Evolutionary conservation across 2,113 vertebrate genomes (phyloP), one percentile per base, ranked within the genome.

Genomic region (Columba janthina): DNA sequence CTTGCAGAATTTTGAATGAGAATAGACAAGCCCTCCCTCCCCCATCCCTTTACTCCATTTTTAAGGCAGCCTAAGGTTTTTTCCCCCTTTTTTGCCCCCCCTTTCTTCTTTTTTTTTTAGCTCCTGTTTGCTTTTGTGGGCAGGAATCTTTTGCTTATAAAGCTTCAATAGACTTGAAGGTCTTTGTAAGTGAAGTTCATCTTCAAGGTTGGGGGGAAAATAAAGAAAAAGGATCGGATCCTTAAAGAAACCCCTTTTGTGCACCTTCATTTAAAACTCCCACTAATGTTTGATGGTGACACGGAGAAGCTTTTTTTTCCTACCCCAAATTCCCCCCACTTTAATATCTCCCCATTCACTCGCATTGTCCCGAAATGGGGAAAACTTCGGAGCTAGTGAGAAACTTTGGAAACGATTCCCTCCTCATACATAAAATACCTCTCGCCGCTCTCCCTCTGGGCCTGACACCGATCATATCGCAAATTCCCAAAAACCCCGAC

Each of bases 121-220:
- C 95, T 88, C 94, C 96, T 97, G 97, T 98, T 98, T 97, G 98
- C 98, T 98, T 97, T 98, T 98, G 98, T 98, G 96, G 96, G 91
- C 85, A 94, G 95, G 97, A 98, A 96, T 97, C 98, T 97, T 89
- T 98, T 89, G 73, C 96, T 97, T 98, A 90, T 96, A 94, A 97
- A 95, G 97, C 96, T 94, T 98, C 98, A 98, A 98, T 97, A 96
- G 97, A 98, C 97, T 96, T 91, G 89, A 86, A 90, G 81, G 95
- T 97, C 97, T 98, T 98, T 98, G 96, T 96, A 88, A 95, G 66
- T 98, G 98, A 98, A 99, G 98, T 99, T 99, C 99, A 99, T 98
- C 98, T 98, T 98, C 98, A 99, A 99, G 98, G 98, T 98, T 98
- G 96, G 93, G 71, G 81, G 16, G 11, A 50, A 61, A 26, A 31